Percentiles rank a stretch among this genome's conserved stretches.
phyloP scores from a whole-genome alignment of 2,797 vertebrate genomes.

The Cossypha caffra region DNA sequence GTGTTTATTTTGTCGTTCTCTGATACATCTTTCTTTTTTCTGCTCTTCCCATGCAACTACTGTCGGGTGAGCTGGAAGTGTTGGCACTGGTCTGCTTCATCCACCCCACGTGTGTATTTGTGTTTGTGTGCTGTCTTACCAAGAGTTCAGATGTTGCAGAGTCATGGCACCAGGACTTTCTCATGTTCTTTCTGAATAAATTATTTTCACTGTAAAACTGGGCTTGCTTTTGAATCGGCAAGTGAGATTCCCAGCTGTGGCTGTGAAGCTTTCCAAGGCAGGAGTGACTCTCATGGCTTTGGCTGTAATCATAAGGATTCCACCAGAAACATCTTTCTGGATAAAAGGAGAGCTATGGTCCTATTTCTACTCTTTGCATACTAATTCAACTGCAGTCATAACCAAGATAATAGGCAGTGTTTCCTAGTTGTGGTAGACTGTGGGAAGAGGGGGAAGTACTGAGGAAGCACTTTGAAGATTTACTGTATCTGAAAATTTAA shows the following conservation, averaged over 20 bases:
- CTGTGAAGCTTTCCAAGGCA: not conserved
- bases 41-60: not conserved
- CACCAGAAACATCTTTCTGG: not conserved
- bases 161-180: not conserved
- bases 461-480: not conserved
- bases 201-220: not conserved
- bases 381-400: not conserved
- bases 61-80: not conserved
- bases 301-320: not conserved
- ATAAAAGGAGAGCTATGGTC: not conserved
- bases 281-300: not conserved
- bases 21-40: not conserved
- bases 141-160: not conserved
- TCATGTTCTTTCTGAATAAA: not conserved
- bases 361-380: not conserved
- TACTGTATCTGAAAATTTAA: not conserved
- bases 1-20: not conserved
- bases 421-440: not conserved
- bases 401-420: not conserved
- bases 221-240: not conserved
- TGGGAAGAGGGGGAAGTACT: not conserved
- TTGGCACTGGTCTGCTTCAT: not conserved
- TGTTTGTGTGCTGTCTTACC: not conserved
- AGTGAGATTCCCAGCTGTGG: not conserved
- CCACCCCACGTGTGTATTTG: accelerated